phyloP scores from a whole-genome alignment of 2,888 invertebrate species.

The Cepaea hortensis region DNA sequence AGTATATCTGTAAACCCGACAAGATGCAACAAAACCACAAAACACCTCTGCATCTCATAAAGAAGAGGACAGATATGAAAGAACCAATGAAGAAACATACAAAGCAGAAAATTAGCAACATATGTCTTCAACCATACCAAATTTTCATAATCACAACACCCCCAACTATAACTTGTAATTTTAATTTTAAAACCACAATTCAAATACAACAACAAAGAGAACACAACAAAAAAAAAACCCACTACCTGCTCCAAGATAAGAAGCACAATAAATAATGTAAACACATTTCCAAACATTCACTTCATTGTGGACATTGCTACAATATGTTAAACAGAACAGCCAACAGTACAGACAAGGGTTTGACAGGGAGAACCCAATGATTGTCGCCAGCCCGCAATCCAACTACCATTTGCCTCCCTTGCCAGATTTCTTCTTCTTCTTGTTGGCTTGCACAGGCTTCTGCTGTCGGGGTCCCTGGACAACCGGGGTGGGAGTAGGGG shows the following conservation, averaged over 20 bases:
- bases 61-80: background rate
- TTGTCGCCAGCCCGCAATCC: no score
- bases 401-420: slow-evolving; percentile 61
- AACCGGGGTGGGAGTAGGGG: slow-evolving; percentile 50
- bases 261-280: background rate
- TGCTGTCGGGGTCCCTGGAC: slow-evolving; percentile 67
- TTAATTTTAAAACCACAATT: no score
- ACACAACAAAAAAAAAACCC: background rate
- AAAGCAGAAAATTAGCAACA: no score
- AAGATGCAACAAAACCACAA: background rate
- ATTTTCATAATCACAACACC: no score
- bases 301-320: no score
- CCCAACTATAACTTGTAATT: no score
- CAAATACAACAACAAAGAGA: background rate
- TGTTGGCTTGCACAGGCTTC: slow-evolving; percentile 65
- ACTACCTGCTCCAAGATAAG: background rate
- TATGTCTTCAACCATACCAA: no score
- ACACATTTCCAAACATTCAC: no score
- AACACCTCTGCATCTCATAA: no score
- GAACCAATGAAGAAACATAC: background rate
- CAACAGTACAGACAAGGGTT: background rate
- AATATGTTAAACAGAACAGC: background rate
- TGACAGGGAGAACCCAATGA: background rate
- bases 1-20: background rate
- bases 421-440: slow-evolving; percentile 67